Evolutionary conservation across 2,888 invertebrate species (phyloP), one percentile per base, ranked within the genome.

Genomic region (Dasypogon diadema): DNA sequence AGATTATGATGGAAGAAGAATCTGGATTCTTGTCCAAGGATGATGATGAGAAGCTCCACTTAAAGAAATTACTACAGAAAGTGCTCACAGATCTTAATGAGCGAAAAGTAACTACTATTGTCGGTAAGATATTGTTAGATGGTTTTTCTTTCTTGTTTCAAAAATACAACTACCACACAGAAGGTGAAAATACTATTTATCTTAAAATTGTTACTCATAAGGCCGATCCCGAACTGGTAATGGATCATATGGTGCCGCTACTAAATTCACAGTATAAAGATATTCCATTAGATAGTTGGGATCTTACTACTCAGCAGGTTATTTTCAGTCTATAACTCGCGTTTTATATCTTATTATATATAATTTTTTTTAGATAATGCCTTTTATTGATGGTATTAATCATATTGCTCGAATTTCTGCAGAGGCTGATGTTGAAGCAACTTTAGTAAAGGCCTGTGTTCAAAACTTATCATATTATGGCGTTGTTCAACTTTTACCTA

Each of bases 271-370:
- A 91, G 68, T 87, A 90, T 10, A 89, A 90, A 58, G 88, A 89
- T 18, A 90, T 91, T 30, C 89, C 90, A 60, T 87, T 89, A 3
- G 91, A 93, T 48, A 92, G 94, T 77, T 97, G 97, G 97, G 98
- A 98, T 84, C 89, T 98, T 34, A 97, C 97, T 0, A 97, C 98
- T 0, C 93, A 96, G 84, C 97, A 97, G 90, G 95, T 94, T 54
- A 68, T 16, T 34, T 14, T 60, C 30, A 5, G 3, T 12, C n/a
- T 24, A 12, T 60, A 18, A 26, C 12, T 10, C 6, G 30, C 2
- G 12, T 30, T 5, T 30, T 30, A 8, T 30, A 30, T 30, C 30
- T 5, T 30, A 5, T 30, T 30, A 30, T 30, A 30, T 30, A 30
- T 30, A 58, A 8, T 51, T 56, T 46, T 4, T 63, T 76, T 1